phyloP scores from a whole-genome alignment of 2,113 vertebrate genomes.

The Tenrec ecaudatus region DNA sequence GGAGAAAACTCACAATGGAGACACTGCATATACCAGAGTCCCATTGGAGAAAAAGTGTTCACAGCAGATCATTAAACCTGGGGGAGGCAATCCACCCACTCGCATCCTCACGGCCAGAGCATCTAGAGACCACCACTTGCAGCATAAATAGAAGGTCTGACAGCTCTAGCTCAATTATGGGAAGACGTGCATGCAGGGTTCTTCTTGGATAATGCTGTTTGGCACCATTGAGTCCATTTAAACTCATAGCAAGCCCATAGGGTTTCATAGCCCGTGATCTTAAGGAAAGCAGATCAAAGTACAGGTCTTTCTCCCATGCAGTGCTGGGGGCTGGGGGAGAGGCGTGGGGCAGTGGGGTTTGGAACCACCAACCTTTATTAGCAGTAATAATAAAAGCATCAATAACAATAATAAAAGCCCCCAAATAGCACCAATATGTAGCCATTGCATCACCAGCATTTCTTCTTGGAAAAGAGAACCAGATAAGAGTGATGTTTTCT shows the following conservation, averaged over 20 bases:
- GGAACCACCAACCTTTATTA: background rate
- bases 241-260: background rate
- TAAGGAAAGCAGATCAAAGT: background rate
- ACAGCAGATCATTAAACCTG: background rate
- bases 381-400: background rate
- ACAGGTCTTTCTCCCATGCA: background rate
- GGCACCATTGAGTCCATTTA: background rate
- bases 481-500: background rate
- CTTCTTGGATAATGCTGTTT: background rate
- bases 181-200: background rate
- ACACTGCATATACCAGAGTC: background rate
- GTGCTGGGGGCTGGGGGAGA: background rate
- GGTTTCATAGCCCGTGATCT: background rate
- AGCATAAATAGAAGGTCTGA: background rate
- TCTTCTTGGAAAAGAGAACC: background rate
- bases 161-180: background rate
- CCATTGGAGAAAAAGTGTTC: background rate
- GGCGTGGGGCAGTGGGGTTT: background rate
- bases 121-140: background rate
- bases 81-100: background rate
- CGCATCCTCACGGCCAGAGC: background rate
- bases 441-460: background rate
- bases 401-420: no score
- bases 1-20: constrained; percentile 32
- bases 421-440: background rate